Conservation (phyloP, 2,888 invertebrate species). For the Ceriagrion tenellum region DNA sequence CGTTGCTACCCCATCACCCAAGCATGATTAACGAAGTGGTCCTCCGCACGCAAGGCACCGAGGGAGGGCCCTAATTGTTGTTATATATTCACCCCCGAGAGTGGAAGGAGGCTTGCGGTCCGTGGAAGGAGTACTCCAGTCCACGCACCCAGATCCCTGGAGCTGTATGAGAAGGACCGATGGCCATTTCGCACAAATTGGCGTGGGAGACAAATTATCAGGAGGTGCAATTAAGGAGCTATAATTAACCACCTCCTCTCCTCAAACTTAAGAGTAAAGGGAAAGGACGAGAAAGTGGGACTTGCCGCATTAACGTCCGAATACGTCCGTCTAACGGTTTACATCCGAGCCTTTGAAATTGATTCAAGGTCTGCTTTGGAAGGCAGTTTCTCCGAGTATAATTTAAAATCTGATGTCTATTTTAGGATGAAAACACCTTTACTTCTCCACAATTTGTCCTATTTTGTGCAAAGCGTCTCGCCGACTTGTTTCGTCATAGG, state of each 20-base stretch:
- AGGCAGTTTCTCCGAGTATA: neutral
- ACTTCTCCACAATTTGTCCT: neutral
- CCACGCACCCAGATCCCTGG: neutral
- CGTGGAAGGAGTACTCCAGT: neutral
- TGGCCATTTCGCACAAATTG: neutral
- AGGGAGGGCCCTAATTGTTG: neutral
- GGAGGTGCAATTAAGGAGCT: neutral
- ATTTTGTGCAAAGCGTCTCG: too few relatives aligned
- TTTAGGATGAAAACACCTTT: too few relatives aligned
- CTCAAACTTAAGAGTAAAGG: neutral
- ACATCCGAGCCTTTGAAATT: neutral
- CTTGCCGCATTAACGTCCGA: neutral
- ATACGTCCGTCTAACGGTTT: neutral
- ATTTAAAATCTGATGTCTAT: neutral
- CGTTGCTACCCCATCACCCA: too few relatives aligned
- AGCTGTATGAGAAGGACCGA: neutral
- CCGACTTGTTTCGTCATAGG: too few relatives aligned
- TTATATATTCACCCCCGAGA: neutral
- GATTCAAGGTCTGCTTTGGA: neutral
- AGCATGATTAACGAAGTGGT: neutral
- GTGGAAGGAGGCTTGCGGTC: neutral
- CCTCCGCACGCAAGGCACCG: neutral
- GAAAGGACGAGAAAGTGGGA: neutral
- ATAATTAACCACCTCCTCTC: conserved; percentile 12
- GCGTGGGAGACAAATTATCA: conserved; percentile 13